phyloP scores from a whole-genome alignment of 2,113 vertebrate genomes.

The Tachycineta bicolor region DNA sequence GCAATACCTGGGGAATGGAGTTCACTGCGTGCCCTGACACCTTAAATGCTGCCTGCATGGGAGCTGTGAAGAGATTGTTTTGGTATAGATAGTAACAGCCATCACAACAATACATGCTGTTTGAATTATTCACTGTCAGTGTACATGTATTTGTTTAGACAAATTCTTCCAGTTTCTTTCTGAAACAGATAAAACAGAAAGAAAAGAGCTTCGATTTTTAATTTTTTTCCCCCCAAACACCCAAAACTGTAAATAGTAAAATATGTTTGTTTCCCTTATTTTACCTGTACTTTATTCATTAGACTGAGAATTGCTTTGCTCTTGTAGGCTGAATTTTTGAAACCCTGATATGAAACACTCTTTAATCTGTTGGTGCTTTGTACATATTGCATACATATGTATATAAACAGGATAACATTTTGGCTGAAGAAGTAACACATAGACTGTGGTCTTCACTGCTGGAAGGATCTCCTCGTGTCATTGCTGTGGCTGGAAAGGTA shows the following conservation, averaged over 20 bases:
- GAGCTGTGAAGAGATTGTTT: background rate
- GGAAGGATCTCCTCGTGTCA: background rate
- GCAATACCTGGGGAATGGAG: background rate
- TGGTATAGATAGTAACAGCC: background rate
- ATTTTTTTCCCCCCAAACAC: background rate
- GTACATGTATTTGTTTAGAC: background rate
- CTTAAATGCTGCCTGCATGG: background rate
- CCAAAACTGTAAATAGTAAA: background rate
- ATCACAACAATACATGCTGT: background rate
- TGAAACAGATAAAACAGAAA: background rate
- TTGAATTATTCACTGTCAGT: background rate
- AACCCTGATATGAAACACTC: background rate
- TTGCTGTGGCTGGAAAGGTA: background rate
- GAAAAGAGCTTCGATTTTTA: background rate
- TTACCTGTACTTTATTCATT: background rate
- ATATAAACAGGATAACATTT: background rate
- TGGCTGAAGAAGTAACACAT: background rate
- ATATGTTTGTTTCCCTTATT: background rate
- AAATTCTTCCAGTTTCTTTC: background rate
- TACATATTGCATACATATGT: background rate
- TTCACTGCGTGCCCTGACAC: background rate
- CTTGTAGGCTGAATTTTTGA: background rate
- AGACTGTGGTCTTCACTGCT: background rate
- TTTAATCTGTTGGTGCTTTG: background rate
- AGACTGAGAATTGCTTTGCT: background rate